Evolutionary conservation across 2,113 vertebrate genomes (phyloP), one percentile per base, ranked within the genome.

Genomic region (Perognathus longimembris): DNA sequence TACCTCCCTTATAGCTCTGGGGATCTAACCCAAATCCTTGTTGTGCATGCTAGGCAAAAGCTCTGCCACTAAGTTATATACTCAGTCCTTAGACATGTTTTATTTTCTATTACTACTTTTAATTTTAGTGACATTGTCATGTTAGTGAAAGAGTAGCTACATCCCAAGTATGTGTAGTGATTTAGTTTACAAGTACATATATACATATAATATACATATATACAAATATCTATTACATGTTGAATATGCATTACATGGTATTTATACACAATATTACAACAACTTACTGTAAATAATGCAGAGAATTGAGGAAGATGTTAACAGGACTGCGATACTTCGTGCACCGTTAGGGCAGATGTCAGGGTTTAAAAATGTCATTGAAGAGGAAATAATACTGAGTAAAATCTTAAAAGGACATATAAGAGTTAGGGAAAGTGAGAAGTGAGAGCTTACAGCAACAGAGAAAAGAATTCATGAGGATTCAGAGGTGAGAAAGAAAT

Each of bases 171-270:
- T 92, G 30, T 66, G 11, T 70, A 54, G 14, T 24, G 42, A 70
- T 67, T 88, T 85, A 70, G 4, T 76, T 89, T 94, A 32, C 10
- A 93, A 85, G 50, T 32, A 30, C 34, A n/a, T 80, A 45, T 45
- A 45, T 54, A 21, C 5, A 11, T 59, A 38, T 11, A 61, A 45
- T 11, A 45, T 1, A 45, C 10, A 12, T 11, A 45, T 5, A 45
- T 11, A 45, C 45, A 45, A 7, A 45, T 11, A 45, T 45, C 8
- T n/a, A 18, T 38, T 64, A 45, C n/a, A 36, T 85, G 15, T 32
- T 54, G 76, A 82, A 24, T 88, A 85, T 4, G n/a, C 10, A 42
- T 91, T 70, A 30, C 9, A 32, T 50, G 9, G 15, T 61, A 38
- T 59, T 45, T 85, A n/a, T 75, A 61, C 26, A 79, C 9, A 1